phyloP scores from a whole-genome alignment of 2,797 vertebrate genomes.

The Crenichthys baileyi region DNA sequence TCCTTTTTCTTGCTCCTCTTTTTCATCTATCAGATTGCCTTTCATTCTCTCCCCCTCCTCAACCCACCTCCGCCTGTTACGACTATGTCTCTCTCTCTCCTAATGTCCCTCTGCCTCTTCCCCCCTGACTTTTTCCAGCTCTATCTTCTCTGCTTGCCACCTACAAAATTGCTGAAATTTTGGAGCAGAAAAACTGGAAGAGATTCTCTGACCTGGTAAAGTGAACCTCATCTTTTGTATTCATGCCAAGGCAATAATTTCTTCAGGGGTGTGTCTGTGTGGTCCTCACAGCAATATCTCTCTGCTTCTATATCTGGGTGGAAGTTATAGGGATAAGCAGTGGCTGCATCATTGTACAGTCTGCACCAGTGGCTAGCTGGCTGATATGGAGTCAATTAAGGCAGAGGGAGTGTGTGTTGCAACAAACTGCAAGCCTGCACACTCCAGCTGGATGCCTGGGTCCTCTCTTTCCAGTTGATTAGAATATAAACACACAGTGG shows the following conservation, averaged over 20 bases:
- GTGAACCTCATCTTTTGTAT: slow-evolving; percentile 68
- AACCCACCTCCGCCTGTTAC: slow-evolving; percentile 49
- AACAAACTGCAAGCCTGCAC: slow-evolving; percentile 54
- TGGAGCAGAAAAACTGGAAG: slow-evolving; percentile 24
- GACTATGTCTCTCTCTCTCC: slow-evolving; percentile 17
- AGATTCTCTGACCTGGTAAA: slow-evolving; percentile 62
- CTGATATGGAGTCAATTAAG: slow-evolving; percentile 69
- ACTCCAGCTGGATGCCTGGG: slow-evolving; percentile 34
- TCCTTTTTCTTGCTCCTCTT: slow-evolving; percentile 68
- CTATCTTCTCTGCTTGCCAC: slow-evolving; percentile 36
- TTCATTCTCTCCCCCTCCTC: slow-evolving; percentile 59
- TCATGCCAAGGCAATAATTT: slow-evolving; percentile 62
- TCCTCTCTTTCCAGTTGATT: slow-evolving; percentile 28
- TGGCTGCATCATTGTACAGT: slow-evolving; percentile 46
- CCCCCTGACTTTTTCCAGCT: slow-evolving; percentile 35
- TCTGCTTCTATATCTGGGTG: slow-evolving; percentile 44
- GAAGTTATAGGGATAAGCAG: slow-evolving; percentile 45
- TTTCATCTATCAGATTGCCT: slow-evolving; percentile 69
- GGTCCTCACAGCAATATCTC: slow-evolving; percentile 41
- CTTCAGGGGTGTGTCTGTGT: slow-evolving; percentile 40
- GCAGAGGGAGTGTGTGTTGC: slow-evolving; percentile 46
- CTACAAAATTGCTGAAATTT: slow-evolving; percentile 50
- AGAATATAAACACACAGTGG: slow-evolving; percentile 35
- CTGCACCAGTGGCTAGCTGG: slow-evolving; percentile 40
- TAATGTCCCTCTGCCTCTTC: slow-evolving; percentile 58